Conservation (phyloP, 1,140 invertebrate genomes). For the Papilio polyxenes region DNA sequence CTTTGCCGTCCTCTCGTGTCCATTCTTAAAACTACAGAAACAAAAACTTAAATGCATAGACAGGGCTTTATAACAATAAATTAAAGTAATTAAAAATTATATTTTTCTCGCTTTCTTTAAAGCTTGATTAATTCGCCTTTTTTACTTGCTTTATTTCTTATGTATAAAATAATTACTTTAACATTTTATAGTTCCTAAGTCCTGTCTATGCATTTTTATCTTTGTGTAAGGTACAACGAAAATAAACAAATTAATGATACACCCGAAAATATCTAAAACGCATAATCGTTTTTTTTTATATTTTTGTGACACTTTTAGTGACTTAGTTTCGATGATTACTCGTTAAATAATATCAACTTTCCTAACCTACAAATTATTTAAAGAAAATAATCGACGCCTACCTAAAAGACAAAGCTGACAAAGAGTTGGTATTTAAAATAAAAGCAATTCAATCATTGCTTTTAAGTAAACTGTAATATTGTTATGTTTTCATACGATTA, state of each 20-base stretch:
- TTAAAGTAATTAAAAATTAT: background rate
- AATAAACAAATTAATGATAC: constrained; percentile 37
- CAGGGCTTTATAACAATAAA: background rate
- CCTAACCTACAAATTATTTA: constrained; percentile 46
- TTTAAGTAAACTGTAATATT: constrained; percentile 35
- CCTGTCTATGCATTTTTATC: background rate
- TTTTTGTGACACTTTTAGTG: constrained; percentile 75
- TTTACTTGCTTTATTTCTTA: background rate
- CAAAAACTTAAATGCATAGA: constrained; percentile 17
- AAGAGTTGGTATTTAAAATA: constrained; percentile 47
- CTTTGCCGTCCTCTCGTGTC: constrained; percentile 21
- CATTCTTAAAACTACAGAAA: constrained; percentile 22
- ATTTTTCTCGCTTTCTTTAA: background rate
- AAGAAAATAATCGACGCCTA: constrained; percentile 44
- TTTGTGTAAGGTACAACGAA: constrained; percentile 34
- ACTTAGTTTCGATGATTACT: constrained; percentile 64
- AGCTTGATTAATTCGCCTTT: background rate
- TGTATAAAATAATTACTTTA: background rate
- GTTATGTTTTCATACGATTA: background rate
- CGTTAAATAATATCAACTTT: constrained; percentile 47
- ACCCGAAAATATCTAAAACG: constrained; percentile 45
- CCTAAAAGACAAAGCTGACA: constrained; percentile 53
- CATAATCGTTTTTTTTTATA: constrained; percentile 49
- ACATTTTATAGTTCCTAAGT: background rate
- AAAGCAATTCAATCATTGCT: constrained; percentile 18